Base-by-base conservation (phyloP, 2,888 invertebrate genomes). In the Ophonus ardosiacus region DNA sequence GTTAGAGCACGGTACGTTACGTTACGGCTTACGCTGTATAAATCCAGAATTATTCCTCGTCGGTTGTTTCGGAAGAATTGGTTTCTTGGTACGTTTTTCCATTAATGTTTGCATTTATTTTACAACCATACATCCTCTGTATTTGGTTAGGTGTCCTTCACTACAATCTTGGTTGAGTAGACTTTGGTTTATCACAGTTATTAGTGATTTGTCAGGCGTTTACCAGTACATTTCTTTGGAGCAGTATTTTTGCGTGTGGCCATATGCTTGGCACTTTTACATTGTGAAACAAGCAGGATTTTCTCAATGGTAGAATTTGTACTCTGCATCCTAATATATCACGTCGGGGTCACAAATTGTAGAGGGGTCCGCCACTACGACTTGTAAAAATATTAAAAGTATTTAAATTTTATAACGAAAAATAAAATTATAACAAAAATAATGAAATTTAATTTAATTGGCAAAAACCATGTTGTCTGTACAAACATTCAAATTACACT, bases 211-310 rank as follows among this genome's bases (percentile, higher is more conserved):
- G n/a, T n/a, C n/a, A 78, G 81, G 21, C 85, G 86, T 81, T 83
- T 85, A 17, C 63, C 82, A 57, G 85, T 15, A 84, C 88, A 87
- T 87, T 85, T 86, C 79, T 86, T 84, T 87, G 18, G 57, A 51
- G 63, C 87, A 88, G 43, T 86, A 87, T 7, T 57, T 86, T 78
- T 88, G 87, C 5, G 87, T 87, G 83, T 87, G 87, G 24, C 87
- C 87, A 85, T 86, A 88, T 43, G 68, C 80, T 82, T 88, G 87
- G 61, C 87, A 87, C 43, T 86, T 84, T 86, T 86, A 80, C 83
- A 57, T 57, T 57, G 57, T n/a, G 57, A n/a, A 18, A 21, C 21
- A 21, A 21, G 21, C 21, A 85, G 0, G 81, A 78, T 65, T 86
- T 85, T 65, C 61, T 85, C 0, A 85, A 24, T 31, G 84, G 83